Evolutionary conservation across 2,113 vertebrate species (phyloP).

Genomic region (Corythornis vintsioides): DNA sequence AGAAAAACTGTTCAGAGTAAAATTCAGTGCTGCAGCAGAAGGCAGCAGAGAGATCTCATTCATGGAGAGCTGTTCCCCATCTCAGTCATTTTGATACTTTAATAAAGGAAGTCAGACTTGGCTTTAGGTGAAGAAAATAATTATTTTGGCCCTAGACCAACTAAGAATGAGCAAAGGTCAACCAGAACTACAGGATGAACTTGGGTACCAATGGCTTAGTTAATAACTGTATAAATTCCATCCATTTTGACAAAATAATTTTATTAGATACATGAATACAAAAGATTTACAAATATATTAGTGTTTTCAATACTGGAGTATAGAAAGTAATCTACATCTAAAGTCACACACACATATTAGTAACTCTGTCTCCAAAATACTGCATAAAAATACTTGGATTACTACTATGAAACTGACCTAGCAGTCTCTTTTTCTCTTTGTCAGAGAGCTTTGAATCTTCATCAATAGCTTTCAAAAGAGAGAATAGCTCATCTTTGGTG

Average conservation of each 20-base stretch:
- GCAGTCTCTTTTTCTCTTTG: constrained; percentile 88
- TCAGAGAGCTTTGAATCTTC: constrained; percentile 86
- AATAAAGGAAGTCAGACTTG: not conserved
- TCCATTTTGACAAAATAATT: constrained; percentile 58
- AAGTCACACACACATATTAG: constrained; percentile 72
- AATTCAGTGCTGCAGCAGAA: not conserved
- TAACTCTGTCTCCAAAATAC: constrained; percentile 90
- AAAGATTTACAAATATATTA: constrained; percentile 68
- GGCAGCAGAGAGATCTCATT: not conserved
- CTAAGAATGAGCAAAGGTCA: not conserved
- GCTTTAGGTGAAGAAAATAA: not conserved
- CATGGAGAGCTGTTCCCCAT: not conserved
- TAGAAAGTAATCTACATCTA: not conserved
- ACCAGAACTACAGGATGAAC: not conserved
- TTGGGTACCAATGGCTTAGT: not conserved
- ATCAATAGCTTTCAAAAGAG: constrained; percentile 86
- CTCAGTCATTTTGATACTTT: not conserved
- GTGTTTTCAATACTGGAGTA: constrained; percentile 34
- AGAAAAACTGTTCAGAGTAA: not conserved
- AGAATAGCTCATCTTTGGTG: constrained; percentile 87
- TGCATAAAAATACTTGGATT: constrained; percentile 92
- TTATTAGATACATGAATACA: constrained; percentile 73
- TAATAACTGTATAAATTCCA: not conserved
- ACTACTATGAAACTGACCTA: constrained; percentile 91
- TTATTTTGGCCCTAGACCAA: not conserved